These are phyloP conservation scores for Caenorhabditis imperialis DNA, from an alignment of 2,888 invertebrate genomes.

Conservation along the genomic window DNA sequence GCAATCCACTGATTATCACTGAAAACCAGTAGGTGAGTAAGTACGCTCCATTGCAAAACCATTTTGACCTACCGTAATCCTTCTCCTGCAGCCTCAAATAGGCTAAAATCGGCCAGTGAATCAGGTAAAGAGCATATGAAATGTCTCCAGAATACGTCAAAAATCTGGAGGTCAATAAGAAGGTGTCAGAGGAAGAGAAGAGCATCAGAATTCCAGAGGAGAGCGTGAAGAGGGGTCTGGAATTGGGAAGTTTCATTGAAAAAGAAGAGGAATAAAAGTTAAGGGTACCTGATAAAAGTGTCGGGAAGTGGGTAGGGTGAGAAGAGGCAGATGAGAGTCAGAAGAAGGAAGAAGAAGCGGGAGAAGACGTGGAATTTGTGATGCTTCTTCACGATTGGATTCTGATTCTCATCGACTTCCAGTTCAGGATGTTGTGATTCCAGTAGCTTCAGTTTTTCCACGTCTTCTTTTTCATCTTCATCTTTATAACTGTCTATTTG, in stretches of 20 bases:
- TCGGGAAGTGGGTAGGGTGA: no score
- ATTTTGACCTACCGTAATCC: no score
- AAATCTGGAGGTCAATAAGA: slow-evolving; percentile 15
- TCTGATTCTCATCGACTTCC: no score
- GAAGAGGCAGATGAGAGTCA: slow-evolving; percentile 19
- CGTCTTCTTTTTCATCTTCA: slow-evolving; percentile 1
- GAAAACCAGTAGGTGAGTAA: background rate
- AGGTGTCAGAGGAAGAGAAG: slow-evolving; percentile 28
- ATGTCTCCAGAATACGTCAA: slow-evolving; percentile 58
- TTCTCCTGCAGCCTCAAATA: background rate
- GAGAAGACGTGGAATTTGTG: no score
- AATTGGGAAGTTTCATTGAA: no score
- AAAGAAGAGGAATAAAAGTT: no score
- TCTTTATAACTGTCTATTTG: background rate
- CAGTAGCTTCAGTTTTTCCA: background rate
- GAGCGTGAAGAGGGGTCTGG: slow-evolving; percentile 25
- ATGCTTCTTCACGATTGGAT: no score
- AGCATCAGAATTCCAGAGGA: slow-evolving; percentile 43
- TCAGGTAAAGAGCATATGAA: slow-evolving; percentile 57
- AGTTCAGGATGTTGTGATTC: slow-evolving; percentile 8
- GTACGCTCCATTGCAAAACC: no score
- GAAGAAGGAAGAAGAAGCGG: slow-evolving; percentile 28
- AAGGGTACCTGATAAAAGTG: no score
- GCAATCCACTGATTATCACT: slow-evolving; percentile 24
- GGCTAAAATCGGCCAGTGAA: slow-evolving; percentile 56